Evolutionary conservation across 2,113 vertebrate genomes (phyloP).

Genomic region (Taxidea taxus): DNA sequence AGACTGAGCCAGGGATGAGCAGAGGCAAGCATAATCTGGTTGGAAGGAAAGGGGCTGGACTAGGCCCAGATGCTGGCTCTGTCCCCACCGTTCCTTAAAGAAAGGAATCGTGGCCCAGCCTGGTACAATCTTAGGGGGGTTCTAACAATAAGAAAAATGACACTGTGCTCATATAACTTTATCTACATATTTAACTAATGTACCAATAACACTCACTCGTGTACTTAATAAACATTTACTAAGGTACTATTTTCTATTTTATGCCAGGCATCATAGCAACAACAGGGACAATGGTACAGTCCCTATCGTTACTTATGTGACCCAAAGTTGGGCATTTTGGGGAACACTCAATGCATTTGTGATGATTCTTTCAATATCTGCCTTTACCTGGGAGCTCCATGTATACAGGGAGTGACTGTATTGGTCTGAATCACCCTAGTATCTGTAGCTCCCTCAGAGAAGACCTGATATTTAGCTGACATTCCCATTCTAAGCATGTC

Average conservation of each 20-base stretch:
- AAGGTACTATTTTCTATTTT: background rate
- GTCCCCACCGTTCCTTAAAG: background rate
- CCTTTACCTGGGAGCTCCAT: background rate
- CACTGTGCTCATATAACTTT: background rate
- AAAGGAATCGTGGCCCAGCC: background rate
- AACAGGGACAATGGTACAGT: background rate
- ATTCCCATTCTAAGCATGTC: background rate
- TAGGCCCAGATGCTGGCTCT: background rate
- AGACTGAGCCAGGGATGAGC: background rate
- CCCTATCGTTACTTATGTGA: background rate
- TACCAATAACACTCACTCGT: background rate
- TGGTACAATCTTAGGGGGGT: background rate
- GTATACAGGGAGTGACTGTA: background rate
- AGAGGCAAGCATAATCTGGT: background rate
- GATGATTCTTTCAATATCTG: background rate
- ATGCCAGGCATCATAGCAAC: background rate
- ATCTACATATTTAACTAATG: background rate
- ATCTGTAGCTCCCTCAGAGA: background rate
- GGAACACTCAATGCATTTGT: background rate
- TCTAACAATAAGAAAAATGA: constrained; percentile 19
- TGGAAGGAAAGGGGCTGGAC: background rate
- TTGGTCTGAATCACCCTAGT: background rate
- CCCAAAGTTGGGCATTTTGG: background rate
- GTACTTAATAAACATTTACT: constrained; percentile 12
- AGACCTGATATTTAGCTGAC: background rate